Evolutionary conservation across 2,888 invertebrate species (phyloP).

Genomic region (Tenodera sinensis): DNA sequence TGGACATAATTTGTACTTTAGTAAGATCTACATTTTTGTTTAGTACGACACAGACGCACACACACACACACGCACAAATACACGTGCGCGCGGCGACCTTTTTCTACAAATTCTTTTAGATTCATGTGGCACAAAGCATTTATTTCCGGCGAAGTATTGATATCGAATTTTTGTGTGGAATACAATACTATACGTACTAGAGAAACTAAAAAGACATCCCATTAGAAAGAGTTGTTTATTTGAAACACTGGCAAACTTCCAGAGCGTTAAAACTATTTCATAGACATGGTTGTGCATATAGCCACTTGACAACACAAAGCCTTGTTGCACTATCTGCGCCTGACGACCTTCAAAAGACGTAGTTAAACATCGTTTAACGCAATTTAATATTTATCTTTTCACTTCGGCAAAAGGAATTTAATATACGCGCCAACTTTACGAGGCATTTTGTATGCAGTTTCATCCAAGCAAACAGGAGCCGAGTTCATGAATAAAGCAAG

Average conservation of each 20-base stretch:
- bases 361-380: not conserved
- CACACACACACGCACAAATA: too few species aligned
- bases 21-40: too few species aligned
- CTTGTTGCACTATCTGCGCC: not conserved
- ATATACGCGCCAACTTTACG: not conserved
- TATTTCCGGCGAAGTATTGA: too few species aligned
- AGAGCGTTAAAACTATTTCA: not conserved
- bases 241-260: not conserved
- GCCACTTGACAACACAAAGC: not conserved
- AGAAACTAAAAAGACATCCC: too few species aligned
- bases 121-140: too few species aligned
- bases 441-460: not conserved
- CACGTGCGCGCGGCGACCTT: too few species aligned
- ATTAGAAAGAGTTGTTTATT: not conserved
- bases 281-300: not conserved
- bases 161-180: too few species aligned
- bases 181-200: too few species aligned
- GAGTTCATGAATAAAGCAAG: not conserved
- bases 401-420: not conserved
- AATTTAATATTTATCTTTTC: not conserved
- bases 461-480: not conserved
- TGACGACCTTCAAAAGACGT: not conserved
- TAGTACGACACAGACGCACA: too few species aligned
- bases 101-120: too few species aligned
- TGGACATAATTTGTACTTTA: too few species aligned